Evolutionary conservation across 2,888 invertebrate species (phyloP), one percentile per base, ranked within the genome.

Genomic region (Opisthograptis luteolata): DNA sequence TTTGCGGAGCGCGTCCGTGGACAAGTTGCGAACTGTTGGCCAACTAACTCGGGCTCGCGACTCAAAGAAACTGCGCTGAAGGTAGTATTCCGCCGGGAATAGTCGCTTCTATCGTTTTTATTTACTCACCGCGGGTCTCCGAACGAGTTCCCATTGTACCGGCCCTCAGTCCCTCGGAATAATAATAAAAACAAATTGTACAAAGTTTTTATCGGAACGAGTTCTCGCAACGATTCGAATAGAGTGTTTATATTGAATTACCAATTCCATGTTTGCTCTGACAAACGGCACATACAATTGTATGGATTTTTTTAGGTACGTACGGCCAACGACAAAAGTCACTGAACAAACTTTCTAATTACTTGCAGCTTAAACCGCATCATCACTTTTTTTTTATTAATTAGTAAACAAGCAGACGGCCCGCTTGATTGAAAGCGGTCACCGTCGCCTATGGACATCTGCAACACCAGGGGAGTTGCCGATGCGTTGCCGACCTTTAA

Each of bases 101-200:
- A 17, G 17, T 31, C 41, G 3, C 31, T 5, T 31, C 22, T 24
- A 1, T 12, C 20, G 27, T 42, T 34, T 34, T 42, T 42, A 25
- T 13, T 19, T 13, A n/a, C 42, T 27, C 27, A 9, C 30, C 39
- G 47, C 39, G 46, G 32, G 19, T 20, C 39, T 15, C 14, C 39
- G 19, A 24, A 12, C 17, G 36, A 19, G 37, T 25, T 22, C 31
- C 24, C 15, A 34, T 36, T 22, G 35, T 44, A 30, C 37, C 36
- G 24, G 30, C 15, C 44, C 36, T 30, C 44, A 7, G 30, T 30
- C 17, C 15, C 30, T 27, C 15, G 31, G 12, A 24, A 45, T 55
- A 56, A 60, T 60, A 63, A 64, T 69, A 67, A 67, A 67, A 67
- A 63, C 57, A 60, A 67, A 66, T 60, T 58, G 59, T 57, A 60